Evolutionary conservation across 2,113 vertebrate genomes (phyloP), one percentile per base, ranked within the genome.

Genomic region (Megaceryle torquata): DNA sequence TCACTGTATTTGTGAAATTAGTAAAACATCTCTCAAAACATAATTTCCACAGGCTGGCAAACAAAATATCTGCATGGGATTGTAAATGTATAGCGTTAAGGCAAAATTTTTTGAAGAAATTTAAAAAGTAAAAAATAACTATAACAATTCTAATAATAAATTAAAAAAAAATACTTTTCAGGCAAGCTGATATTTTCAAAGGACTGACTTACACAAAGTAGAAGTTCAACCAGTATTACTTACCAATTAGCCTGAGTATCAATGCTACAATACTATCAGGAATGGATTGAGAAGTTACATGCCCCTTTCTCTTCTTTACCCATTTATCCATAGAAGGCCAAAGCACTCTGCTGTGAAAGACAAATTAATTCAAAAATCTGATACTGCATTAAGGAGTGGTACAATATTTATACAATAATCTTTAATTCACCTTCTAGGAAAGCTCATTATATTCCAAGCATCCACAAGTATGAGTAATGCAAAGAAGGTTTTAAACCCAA

Each of bases 251-350:
- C 91, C 99, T 97, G 50, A 99, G 98, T 10, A 98, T 98, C 43
- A 98, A 96, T 6, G 98, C 98, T 10, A 99, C 92, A 15, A 98
- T 98, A 43, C 98, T 91, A 67, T 99, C 98, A 13, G 97, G 97
- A 88, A 98, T n/a, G 2, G 97, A 95, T 0, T 95, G 91, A 57
- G 39, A 57, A 70, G 97, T 98, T 60, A 92, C 95, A 61, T 88
- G 94, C 6, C 97, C 96, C 95, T 98, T 98, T 70, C 98, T 98
- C 72, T 98, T 98, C 29, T 97, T 98, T 88, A 99, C 96, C 99
- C 99, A 99, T 21, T 97, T 97, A 94, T 99, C 99, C 99, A 99
- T 98, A 10, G 99, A 93, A 37, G 99, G 99, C 99, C 99, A 99
- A 83, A 99, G 97, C 74, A 99, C 98, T 94, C 99, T 99, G 53